Evolutionary conservation across 2,113 vertebrate species (phyloP).

Genomic region (Amphilophus citrinellus): DNA sequence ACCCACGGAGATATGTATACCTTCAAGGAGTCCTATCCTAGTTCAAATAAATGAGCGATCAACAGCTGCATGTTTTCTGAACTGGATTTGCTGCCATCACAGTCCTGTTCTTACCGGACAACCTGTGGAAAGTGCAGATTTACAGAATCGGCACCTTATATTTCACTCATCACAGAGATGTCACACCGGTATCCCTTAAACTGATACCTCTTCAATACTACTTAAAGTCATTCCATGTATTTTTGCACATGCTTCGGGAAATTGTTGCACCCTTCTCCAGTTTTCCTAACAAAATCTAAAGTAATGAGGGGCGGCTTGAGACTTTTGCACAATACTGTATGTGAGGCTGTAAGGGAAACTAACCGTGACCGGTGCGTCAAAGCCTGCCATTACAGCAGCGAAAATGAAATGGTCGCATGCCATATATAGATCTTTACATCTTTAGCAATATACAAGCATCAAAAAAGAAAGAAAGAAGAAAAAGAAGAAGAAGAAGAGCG

Average conservation of each 20-base stretch:
- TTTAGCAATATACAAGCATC: background rate
- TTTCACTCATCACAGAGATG: no score
- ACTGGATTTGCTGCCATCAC: no score
- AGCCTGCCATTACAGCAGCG: background rate
- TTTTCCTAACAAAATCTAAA: background rate
- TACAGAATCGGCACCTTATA: no score
- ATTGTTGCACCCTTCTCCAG: background rate
- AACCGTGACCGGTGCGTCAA: background rate
- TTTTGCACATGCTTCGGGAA: background rate
- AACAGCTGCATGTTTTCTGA: no score
- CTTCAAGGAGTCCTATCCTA: no score
- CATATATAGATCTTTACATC: background rate
- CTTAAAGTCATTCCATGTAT: background rate
- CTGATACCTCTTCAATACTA: no score
- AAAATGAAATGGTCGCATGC: conserved; percentile 6
- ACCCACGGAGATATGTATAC: no score
- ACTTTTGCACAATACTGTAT: background rate
- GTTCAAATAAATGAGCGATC: no score
- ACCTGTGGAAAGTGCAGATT: no score
- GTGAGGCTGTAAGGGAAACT: background rate
- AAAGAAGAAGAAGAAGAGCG: fast-evolving
- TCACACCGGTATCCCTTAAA: no score
- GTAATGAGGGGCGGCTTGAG: background rate
- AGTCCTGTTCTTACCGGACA: no score
- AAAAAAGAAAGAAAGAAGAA: background rate